Base-by-base conservation (phyloP, 2,888 invertebrate genomes). In the Plagiodera versicolora region DNA sequence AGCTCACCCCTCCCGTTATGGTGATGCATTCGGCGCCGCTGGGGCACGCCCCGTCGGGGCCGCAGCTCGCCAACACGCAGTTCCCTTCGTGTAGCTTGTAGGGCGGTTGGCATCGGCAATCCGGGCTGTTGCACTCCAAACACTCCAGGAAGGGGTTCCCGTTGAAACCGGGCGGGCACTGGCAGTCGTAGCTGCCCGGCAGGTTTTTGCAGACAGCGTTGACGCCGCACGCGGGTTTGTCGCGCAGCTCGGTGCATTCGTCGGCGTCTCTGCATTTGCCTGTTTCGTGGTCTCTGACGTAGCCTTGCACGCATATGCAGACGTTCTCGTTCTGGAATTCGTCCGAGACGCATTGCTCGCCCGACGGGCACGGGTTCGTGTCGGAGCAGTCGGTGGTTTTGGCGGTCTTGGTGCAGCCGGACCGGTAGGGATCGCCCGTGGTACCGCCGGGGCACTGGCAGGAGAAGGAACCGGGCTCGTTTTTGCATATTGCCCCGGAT, bases 181-280 rank as follows among this genome's bases (percentile, higher is more conserved):
- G 91, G 72, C 95, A 96, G 80, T 94, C 94, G 75, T 95, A 96
- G 75, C 94, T 94, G 49, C 95, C 95, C 0, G 95, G 95, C 53
- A 95, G 81, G 81, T 96, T 96, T 77, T 93, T 94, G 75, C 95
- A 96, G 59, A 94, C 86, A 0, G 95, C 94, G 79, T 94, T 94
- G 19, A 92, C 80, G 0, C 95, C 95, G 79, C 95, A 95, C 16
- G 92, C 89, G 1, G 90, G 87, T 69, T 90, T 91, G 58, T 88
- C 89, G 56, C 86, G 81, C 24, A 87, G 82, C 70, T 89, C 89
- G 2, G 87, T 85, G 74, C 95, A 95, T 79, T 95, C 95, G 74
- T 95, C 90, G 57, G 92, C 84, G 78, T 95, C 95, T 74, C 91
- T 84, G 80, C 95, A 95, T 75, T 89, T 84, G 47, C 89, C 89